These are phyloP conservation scores for Alectoris magna DNA, from an alignment of 2,797 vertebrate species.

Conservation along the genomic window DNA sequence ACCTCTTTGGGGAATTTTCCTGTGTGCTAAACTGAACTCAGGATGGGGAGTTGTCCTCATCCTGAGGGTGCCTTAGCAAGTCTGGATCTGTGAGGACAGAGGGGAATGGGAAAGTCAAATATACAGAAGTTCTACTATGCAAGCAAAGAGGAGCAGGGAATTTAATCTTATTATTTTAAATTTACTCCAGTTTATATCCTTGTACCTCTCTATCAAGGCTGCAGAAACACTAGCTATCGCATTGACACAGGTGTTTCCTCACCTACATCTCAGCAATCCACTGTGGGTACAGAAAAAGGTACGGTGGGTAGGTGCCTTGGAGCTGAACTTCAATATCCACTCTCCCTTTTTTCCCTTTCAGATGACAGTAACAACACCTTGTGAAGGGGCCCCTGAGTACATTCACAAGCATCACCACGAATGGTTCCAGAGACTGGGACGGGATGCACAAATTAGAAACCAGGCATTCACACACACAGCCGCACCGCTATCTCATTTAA, in stretches of 20 bases:
- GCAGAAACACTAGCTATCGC: neutral
- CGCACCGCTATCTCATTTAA: neutral
- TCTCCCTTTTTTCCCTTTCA: neutral
- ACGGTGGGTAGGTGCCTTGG: fast-evolving
- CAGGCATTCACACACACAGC: neutral
- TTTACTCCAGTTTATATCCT: neutral
- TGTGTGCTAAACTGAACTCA: neutral
- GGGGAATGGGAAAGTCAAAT: constrained; percentile 23
- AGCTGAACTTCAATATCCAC: neutral
- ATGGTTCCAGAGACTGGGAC: neutral
- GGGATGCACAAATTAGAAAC: neutral
- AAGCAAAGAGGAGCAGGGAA: neutral
- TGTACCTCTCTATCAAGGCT: neutral
- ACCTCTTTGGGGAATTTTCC: neutral
- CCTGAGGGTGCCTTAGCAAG: neutral
- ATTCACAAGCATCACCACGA: neutral
- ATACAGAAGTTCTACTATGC: neutral
- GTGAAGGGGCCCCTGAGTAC: neutral
- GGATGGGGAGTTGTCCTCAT: neutral
- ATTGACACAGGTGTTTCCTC: fast-evolving
- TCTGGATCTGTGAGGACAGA: constrained; percentile 14
- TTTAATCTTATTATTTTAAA: neutral
- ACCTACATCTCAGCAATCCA: neutral
- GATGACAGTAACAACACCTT: neutral
- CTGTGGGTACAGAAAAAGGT: neutral